Percentiles rank a stretch among this genome's conserved stretches.
Evolutionary conservation across 1,140 invertebrate genomes (phyloP).

Genomic region (Drosophila ohnishii): DNA sequence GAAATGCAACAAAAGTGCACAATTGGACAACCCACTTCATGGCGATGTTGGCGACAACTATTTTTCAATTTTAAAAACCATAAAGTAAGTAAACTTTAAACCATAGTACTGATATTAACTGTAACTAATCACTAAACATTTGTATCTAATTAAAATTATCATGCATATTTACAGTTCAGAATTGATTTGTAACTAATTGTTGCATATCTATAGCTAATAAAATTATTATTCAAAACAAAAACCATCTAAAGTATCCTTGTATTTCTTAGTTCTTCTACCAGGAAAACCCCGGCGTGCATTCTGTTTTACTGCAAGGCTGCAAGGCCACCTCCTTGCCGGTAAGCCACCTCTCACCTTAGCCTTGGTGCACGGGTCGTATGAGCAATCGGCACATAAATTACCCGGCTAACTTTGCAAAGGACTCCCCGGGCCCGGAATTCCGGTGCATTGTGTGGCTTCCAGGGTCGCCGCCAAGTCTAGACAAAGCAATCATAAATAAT

Average conservation of each 20-base stretch:
- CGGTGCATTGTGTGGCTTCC: slow-evolving; percentile 71
- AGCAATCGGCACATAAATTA: slow-evolving; percentile 71
- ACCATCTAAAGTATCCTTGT: too few species aligned
- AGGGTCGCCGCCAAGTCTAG: slow-evolving; percentile 61
- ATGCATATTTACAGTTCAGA: too few species aligned
- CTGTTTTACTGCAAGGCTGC: background rate
- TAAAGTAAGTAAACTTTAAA: too few species aligned
- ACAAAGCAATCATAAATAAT: slow-evolving; percentile 81
- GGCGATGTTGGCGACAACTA: too few species aligned
- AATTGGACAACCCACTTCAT: too few species aligned
- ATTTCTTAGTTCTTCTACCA: too few species aligned
- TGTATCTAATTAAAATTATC: too few species aligned
- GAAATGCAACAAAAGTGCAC: too few species aligned
- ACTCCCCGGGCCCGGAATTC: slow-evolving; percentile 62
- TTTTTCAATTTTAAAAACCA: too few species aligned
- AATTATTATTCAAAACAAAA: background rate
- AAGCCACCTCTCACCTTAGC: slow-evolving; percentile 26
- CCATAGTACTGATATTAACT: too few species aligned
- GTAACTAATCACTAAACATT: too few species aligned
- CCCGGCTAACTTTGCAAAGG: slow-evolving; percentile 40
- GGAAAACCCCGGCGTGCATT: background rate
- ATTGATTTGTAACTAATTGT: background rate
- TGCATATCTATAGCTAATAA: background rate
- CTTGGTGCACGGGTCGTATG: slow-evolving; percentile 64
- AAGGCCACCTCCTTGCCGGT: background rate